phyloP scores from a whole-genome alignment of 1,140 invertebrate species.

The Matsumurasca onukii region DNA sequence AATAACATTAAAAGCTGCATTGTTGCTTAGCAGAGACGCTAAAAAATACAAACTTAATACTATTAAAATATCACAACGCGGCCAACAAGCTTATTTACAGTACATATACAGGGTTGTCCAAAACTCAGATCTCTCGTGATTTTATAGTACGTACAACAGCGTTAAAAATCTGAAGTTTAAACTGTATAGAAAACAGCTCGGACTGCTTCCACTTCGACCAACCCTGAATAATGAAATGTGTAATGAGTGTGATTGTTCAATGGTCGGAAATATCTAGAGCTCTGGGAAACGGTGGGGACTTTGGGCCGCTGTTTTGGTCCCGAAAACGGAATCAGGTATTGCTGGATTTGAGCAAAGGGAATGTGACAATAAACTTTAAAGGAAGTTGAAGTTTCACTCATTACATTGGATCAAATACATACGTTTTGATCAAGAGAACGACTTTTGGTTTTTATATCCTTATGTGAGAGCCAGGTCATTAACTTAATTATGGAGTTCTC shows the following conservation, averaged over 20 bases:
- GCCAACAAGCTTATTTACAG: slow-evolving; percentile 5
- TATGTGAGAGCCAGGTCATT: background rate
- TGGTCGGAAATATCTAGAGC: background rate
- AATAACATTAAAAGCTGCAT: background rate
- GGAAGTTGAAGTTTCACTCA: background rate
- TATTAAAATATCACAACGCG: slow-evolving; percentile 12
- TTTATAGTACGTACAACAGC: background rate
- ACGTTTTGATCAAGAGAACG: background rate
- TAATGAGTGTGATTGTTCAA: background rate
- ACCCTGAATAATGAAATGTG: background rate
- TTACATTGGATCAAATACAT: background rate
- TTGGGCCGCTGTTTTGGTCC: background rate
- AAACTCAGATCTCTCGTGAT: too few relatives aligned
- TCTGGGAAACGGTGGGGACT: background rate
- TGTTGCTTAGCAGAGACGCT: background rate
- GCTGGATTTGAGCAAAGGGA: background rate
- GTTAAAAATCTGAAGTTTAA: background rate
- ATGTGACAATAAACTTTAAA: background rate
- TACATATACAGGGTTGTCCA: too few relatives aligned
- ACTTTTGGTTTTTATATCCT: background rate
- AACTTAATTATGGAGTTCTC: background rate
- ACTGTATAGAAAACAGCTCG: background rate
- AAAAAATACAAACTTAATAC: slow-evolving; percentile 8
- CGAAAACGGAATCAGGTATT: slow-evolving; percentile 19
- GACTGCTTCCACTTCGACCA: background rate